Base-by-base conservation (phyloP, 1,140 invertebrate species). In the Tetraneura akinire region DNA sequence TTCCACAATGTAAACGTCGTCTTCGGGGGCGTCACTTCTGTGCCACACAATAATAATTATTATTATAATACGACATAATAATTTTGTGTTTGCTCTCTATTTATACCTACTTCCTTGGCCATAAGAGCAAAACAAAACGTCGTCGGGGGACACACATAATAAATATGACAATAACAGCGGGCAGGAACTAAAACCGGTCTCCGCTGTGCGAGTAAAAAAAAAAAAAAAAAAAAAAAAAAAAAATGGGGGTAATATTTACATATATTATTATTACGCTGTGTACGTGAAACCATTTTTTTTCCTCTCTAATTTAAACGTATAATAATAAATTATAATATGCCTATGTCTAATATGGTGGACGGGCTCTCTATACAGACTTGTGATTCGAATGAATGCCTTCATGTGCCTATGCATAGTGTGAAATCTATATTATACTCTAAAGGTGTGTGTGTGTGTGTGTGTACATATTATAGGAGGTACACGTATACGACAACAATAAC, bases 281-380 rank as follows among this genome's bases (percentile, higher is more conserved):
- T 68, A 68, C 42, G 66, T 68, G 64, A 68, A 68, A 68, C 66
- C 66, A 68, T 68, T 68, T 57, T 57, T 57, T 57, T 37, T 64
- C 37, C 37, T 64, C n/a, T n/a, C n/a, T n/a, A n/a, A n/a, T n/a
- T 23, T 68, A 26, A 47, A 1, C 66, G n/a, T n/a, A n/a, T n/a
- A n/a, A n/a, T n/a, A n/a, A n/a, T n/a, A n/a, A n/a, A n/a, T n/a
- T n/a, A 47, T 68, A 37, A 37, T 37, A 37, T 37, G 32, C 8
- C 66, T 68, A 68, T n/a, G n/a, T n/a, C n/a, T n/a, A n/a, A n/a
- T n/a, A 68, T 68, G 66, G 66, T 47, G 66, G 66, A 68, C n/a
- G n/a, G n/a, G n/a, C n/a, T n/a, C n/a, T n/a, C n/a, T n/a, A n/a
- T n/a, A n/a, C 42, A 26, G 66, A 68, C 66, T 68, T 68, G 13